Evolutionary conservation across 2,888 invertebrate species (phyloP), one percentile per base, ranked within the genome.

Genomic region (Parasteatoda lunata): DNA sequence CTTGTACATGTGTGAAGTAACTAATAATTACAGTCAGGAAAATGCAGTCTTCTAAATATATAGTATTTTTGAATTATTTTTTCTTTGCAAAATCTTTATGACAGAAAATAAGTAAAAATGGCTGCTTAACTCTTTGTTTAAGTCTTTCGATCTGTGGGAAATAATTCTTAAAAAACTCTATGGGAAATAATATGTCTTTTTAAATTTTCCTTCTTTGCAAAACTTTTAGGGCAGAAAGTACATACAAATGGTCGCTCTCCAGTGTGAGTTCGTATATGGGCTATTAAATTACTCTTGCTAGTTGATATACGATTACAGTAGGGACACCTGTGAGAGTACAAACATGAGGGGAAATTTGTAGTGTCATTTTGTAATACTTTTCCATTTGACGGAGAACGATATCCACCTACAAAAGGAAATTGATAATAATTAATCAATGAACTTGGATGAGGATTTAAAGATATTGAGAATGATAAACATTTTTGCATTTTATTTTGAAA

Each of bases 161-260:
- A 65, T 4, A 49, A 73, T 30, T n/a, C n/a, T n/a, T n/a, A n/a
- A 30, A 30, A 30, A 30, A 30, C 54, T 51, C 54, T 3, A 71
- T 79, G 79, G 0, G 51, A 30, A 48, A 65, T 4, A 49, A 73
- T 30, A 52, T 81, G 80, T 6, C 66, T 13, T 48, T 68, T 45
- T 15, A 81, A 48, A 54, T 65, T 64, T 15, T 66, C 15, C 47
- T 73, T 81, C 15, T 65, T 64, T 65, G 66, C 15, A 54, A 73
- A 81, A 11, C 45, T 30, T 68, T 73, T 81, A 9, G 15, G 66
- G 52, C 80, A 81, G 8, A 66, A 6, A 15, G 30, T 59, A 51
- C 81, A 81, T 30, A 59, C 47, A 48, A 69, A 81, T 68, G 81
- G 69, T 49, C 48, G 13, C 52, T 75, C 81, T 54, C 80, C 80